Evolutionary conservation across 2,888 invertebrate species (phyloP), one percentile per base, ranked within the genome.

Genomic region (Criorhina ranunculi): DNA sequence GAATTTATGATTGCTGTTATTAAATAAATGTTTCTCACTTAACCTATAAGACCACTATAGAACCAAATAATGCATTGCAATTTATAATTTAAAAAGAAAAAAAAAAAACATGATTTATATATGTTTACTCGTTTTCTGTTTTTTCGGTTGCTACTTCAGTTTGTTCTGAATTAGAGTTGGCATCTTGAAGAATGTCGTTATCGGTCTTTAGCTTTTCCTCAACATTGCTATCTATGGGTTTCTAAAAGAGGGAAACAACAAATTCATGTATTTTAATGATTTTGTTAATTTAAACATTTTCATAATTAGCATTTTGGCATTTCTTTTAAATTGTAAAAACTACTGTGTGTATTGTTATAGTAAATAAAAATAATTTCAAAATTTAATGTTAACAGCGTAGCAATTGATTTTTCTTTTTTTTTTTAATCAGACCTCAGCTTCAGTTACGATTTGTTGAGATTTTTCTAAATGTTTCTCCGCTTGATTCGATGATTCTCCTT

Each of bases 11-110:
- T 24, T 24, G 12, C 40, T 62, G 33, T 1, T 24, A 35, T 51
- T 31, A 35, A 53, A 55, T 73, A 67, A 77, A 62, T 60, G 33
- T 31, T 59, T 67, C 15, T 46, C 8, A 67, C 83, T 78, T 83
- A 83, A 75, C 57, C 79, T 83, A 83, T 75, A 83, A 83, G 83
- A 83, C 83, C 83, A 75, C 83, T 57, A 57, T 67, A 62, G 67
- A 55, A 83, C 73, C 55, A 78, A 78, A 62, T 69, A 79, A 24
- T 73, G 72, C 42, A 73, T 73, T 78, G 72, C 35, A 51, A 57
- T 46, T 72, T 53, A 24, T 46, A 55, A 57, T 55, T 44, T 59
- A n/a, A 44, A 31, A 8, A 60, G 8, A 55, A 59, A 33, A 49
- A 2, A 11, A 59, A 24, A 24, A 24, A 24, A n/a, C n/a, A n/a